Evolutionary conservation across 2,888 invertebrate species (phyloP), one percentile per base, ranked within the genome.

Genomic region (Holacanthella duospinosa): DNA sequence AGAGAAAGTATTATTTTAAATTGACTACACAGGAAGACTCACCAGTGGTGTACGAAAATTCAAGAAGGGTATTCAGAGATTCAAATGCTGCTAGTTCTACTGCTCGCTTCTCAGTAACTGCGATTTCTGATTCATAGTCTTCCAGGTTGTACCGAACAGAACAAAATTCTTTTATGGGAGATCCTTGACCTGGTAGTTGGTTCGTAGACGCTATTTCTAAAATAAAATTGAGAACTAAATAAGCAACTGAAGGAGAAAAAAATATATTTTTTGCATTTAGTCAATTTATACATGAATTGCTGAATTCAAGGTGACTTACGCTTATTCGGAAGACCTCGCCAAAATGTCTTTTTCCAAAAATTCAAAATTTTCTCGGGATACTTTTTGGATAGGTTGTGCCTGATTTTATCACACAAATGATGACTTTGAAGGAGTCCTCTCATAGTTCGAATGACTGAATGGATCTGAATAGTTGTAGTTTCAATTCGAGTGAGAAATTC

Each of bases 21-120:
- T 4, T 55, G 6, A 67, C 19, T 36, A 60, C 24, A 29, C n/a
- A n/a, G n/a, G n/a, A n/a, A 29, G 29, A 25, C 26, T 65, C 63
- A 71, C 69, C 60, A 44, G 65, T 66, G 58, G 64, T 56, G 1
- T 62, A 25, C 1, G 65, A 65, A 55, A 61, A 69, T 27, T 68
- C 68, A 29, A 67, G 59, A 3, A 71, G 44, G 44, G 65, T 63
- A 16, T 63, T 55, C 1, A 71, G 53, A 16, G 68, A 67, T 36
- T 66, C 65, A 48, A 67, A 25, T 3, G 71, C 56, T 1, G 64
- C 64, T 16, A 58, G 24, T 26, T 66, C 55, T 24, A 48, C 48
- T 21, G 55, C 64, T n/a, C 55, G 29, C 9, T 57, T 29, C n/a
- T 62, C 48, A 21, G 62, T 44, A 25, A 61, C 6, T 1, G 28